Conservation (phyloP, 1,140 invertebrate genomes). For the Drosophila baimaii region DNA sequence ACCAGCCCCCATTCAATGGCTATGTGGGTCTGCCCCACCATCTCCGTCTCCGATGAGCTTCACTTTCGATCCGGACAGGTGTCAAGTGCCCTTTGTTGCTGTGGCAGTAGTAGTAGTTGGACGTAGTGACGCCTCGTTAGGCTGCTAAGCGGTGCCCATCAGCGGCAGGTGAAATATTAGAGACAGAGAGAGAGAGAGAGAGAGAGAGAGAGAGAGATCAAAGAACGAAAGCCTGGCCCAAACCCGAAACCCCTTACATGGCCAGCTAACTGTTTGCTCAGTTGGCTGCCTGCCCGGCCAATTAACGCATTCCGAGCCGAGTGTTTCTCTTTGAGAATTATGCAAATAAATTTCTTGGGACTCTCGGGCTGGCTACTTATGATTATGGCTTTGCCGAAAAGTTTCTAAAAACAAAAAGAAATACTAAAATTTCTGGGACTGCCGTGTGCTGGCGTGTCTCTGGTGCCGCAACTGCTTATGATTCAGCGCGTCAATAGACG, state of each 20-base stretch:
- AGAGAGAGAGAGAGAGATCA: not conserved
- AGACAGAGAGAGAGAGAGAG: constrained; percentile 6
- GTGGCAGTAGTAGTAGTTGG: constrained; percentile 7
- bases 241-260: not conserved
- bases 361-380: constrained; percentile 36
- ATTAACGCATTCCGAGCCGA: constrained; percentile 74
- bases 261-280: constrained; percentile 60
- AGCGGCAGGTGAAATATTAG: constrained; percentile 67
- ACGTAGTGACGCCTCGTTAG: constrained; percentile 71
- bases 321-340: constrained; percentile 36
- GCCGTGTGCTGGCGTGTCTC: not conserved
- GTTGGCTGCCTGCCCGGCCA: constrained; percentile 66
- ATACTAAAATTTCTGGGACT: constrained; percentile 40
- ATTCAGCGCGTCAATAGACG: constrained; percentile 68
- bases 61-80: constrained; percentile 23
- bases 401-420: constrained; percentile 26
- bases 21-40: constrained; percentile 22
- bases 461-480: constrained; percentile 25
- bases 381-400: constrained; percentile 64
- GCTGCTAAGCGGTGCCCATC: constrained; percentile 65
- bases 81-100: constrained; percentile 41
- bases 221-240: constrained; percentile 15
- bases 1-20: constrained; percentile 37
- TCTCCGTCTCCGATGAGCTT: constrained; percentile 1
- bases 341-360: constrained; percentile 64